Conservation (phyloP, 2,888 invertebrate genomes). For the Coecobrya sp. region DNA sequence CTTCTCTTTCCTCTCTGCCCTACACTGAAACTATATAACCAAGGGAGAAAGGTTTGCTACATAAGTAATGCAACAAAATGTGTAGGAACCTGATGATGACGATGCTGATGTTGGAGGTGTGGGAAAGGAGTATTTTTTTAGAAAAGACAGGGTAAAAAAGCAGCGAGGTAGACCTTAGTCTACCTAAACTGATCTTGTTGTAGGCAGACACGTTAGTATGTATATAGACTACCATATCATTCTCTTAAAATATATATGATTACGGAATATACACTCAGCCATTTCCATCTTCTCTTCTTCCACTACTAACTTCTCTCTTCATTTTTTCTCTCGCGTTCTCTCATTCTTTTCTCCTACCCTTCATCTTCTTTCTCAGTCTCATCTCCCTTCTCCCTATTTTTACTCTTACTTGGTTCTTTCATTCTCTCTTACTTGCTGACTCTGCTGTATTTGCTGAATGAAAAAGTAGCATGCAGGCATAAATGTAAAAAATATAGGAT, state of each 20-base stretch:
- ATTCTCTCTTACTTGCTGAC: neutral
- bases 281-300: neutral
- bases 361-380: constrained; percentile 55
- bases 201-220: no score
- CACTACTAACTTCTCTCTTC: neutral
- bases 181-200: no score
- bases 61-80: constrained; percentile 42
- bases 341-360: constrained; percentile 35
- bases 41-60: constrained; percentile 18
- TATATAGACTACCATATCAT: no score
- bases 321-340: neutral
- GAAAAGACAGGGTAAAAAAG: neutral
- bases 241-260: no score
- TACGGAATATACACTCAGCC: neutral
- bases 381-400: constrained; percentile 60
- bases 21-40: neutral
- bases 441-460: constrained; percentile 7
- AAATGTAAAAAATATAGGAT: neutral
- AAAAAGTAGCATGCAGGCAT: neutral
- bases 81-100: constrained; percentile 8
- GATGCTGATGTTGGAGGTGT: neutral
- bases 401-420: constrained; percentile 41
- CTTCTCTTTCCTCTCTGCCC: neutral
- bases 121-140: neutral
- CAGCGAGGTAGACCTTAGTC: constrained; percentile 2